Evolutionary conservation across 2,888 invertebrate species (phyloP).

Genomic region (Tineola bisselliella): DNA sequence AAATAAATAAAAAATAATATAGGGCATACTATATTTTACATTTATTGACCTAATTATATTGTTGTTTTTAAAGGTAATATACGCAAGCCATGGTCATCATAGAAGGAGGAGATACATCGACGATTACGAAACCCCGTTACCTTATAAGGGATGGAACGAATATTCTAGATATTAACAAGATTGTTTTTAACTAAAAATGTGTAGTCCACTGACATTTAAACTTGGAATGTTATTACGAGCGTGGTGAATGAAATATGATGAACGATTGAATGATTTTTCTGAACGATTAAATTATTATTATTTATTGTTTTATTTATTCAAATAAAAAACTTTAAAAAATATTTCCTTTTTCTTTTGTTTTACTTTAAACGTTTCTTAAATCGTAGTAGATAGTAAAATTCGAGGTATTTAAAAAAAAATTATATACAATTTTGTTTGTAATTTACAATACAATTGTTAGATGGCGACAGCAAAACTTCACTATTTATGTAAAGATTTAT

Average conservation of each 20-base stretch:
- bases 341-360: not conserved
- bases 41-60: not conserved
- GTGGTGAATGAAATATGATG: too few species aligned
- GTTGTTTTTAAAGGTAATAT: conserved; percentile 22
- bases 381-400: too few species aligned
- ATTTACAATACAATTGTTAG: too few species aligned
- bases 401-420: too few species aligned
- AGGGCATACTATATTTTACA: too few species aligned
- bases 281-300: not conserved
- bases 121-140: conserved; percentile 39
- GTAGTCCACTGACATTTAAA: not conserved
- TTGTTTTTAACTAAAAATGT: too few species aligned
- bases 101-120: conserved; percentile 50
- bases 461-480: too few species aligned
- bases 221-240: too few species aligned
- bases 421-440: too few species aligned
- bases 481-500: too few species aligned
- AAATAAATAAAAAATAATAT: too few species aligned
- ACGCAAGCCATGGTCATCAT: conserved; percentile 70
- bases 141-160: conserved; percentile 62
- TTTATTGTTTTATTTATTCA: conserved; percentile 4
- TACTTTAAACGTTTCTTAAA: too few species aligned
- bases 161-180: conserved; percentile 19
- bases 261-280: not conserved
- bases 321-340: not conserved